Base-by-base conservation (phyloP, 2,797 vertebrate species). In the Odontamblyopus rebecca region DNA sequence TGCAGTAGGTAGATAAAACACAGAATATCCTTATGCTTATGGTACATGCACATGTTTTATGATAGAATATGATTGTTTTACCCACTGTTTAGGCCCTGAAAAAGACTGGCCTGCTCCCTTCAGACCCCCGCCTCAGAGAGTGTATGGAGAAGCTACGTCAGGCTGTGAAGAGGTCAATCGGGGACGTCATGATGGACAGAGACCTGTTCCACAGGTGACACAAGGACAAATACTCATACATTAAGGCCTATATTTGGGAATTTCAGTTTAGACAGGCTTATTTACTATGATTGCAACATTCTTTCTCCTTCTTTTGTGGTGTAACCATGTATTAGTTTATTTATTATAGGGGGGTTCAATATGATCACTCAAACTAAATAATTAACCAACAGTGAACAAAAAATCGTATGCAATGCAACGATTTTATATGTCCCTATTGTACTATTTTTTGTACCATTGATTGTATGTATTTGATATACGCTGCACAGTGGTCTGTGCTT, bases 51-150 rank as follows among this genome's bases (percentile, higher is more conserved):
- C 12, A 59, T 59, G 1, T 29, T 29, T 13, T 16, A 35, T 35
- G 12, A 32, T 4, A 16, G 27, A 60, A 16, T 15, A 29, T 15
- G 12, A 9, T 3, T 38, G 44, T 19, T 62, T 60, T 62, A 1
- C 50, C 56, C 9, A 1, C 27, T 63, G 23, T 67, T 69, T 66
- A 97, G 95, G 93, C 94, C 30, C 68, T 97, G 73, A 94, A 86
- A 88, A 93, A 89, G 77, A 95, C 94, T 0, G 96, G 96, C 3
- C 91, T 97, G n/a, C 90, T 94, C 62, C 93, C 94, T 0, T 95
- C 95, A 30, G 96, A 96, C 83, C 96, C 96, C 23, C 92, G 95
- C 12, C 93, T 97, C 16, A 93, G 85, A 61, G 94, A 95, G 67
- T 94, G 94, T 82, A 95, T 96, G 93, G 89, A 86, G 56, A 93